Conservation (phyloP, 2,113 vertebrate species). For the Pithys albifrons region DNA sequence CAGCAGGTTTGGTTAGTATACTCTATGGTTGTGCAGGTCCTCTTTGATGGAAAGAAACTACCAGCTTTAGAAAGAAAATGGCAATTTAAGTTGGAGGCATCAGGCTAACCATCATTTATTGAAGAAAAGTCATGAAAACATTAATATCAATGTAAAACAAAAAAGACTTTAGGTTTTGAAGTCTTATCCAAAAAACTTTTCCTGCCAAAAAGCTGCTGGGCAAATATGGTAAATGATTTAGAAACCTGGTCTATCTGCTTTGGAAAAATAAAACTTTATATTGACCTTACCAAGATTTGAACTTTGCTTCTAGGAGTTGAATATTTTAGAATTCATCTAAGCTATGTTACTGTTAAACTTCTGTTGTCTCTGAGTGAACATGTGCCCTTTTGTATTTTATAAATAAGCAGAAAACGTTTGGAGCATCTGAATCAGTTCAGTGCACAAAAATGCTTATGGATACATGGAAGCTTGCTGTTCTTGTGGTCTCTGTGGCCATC, state of each 20-base stretch:
- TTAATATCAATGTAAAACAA: conserved; percentile 15
- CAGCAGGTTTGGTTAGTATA: not conserved
- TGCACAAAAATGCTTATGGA: not conserved
- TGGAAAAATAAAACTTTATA: conserved; percentile 10
- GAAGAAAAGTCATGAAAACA: not conserved
- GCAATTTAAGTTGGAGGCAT: not conserved
- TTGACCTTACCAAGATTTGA: conserved; percentile 39
- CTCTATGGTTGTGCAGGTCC: not conserved
- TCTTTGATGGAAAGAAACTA: not conserved
- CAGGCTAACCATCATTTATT: not conserved
- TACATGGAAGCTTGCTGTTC: not conserved
- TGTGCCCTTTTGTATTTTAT: not conserved
- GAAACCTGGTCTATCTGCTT: not conserved
- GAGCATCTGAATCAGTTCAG: not conserved
- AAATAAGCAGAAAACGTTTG: conserved; percentile 9
- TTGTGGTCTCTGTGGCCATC: not conserved
- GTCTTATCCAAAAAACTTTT: not conserved
- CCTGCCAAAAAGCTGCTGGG: conserved; percentile 30
- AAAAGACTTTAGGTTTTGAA: conserved; percentile 3
- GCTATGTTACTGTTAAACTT: not conserved
- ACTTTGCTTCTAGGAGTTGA: conserved; percentile 5
- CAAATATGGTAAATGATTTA: conserved; percentile 10
- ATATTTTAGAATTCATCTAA: not conserved
- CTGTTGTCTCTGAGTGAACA: not conserved
- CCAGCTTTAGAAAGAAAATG: not conserved